These are phyloP conservation scores for Thera obeliscata DNA, from an alignment of 2,888 invertebrate genomes.

Conservation along the genomic window DNA sequence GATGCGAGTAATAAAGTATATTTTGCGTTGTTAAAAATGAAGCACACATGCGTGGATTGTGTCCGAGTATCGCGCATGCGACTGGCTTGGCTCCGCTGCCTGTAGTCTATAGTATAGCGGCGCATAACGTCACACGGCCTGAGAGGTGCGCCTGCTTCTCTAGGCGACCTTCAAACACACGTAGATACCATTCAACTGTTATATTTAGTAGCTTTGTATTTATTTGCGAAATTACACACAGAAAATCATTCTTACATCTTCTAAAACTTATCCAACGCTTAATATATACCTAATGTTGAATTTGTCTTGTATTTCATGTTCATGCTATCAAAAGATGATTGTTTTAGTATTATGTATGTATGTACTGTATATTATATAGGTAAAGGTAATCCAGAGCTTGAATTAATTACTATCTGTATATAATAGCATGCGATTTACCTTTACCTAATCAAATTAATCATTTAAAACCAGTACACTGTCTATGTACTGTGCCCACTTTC, in stretches of 20 bases:
- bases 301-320: not conserved
- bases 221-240: conserved; percentile 22
- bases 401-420: too few species aligned
- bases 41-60: conserved; percentile 22
- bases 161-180: conserved; percentile 51
- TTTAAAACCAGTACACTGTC: too few species aligned
- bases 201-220: conserved; percentile 34
- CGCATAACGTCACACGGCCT: conserved; percentile 33
- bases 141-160: conserved; percentile 52
- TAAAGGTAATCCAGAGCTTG: not conserved
- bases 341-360: not conserved
- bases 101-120: not conserved
- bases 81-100: conserved; percentile 30
- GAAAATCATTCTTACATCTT: conserved; percentile 38
- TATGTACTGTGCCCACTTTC: too few species aligned
- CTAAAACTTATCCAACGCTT: conserved; percentile 5
- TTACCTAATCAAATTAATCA: too few species aligned
- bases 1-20: conserved; percentile 10
- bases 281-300: not conserved
- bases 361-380: not conserved
- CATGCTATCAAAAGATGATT: not conserved
- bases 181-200: conserved; percentile 35
- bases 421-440: too few species aligned
- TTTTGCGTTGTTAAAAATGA: conserved; percentile 1
- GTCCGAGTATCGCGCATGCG: conserved; percentile 53